Base-by-base conservation (phyloP, 1,140 invertebrate species). In the Ceratina calcarata region DNA sequence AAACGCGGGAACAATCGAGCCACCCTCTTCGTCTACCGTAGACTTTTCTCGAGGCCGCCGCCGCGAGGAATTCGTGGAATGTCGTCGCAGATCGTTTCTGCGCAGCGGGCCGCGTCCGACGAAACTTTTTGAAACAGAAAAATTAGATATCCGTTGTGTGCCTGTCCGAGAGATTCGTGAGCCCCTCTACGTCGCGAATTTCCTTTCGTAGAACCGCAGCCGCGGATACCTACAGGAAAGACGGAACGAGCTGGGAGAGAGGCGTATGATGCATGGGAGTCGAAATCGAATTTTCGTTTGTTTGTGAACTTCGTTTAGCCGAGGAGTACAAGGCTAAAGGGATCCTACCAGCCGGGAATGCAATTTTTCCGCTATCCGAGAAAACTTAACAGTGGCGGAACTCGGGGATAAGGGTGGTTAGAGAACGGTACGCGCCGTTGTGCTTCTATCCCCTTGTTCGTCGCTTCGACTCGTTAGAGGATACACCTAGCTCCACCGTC, bases 271-370 rank as follows among this genome's bases (percentile, higher is more conserved):
- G 88, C 89, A 91, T 91, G 88, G 86, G 69, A 90, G 86, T 83
- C 84, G 73, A 89, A 91, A 91, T 91, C 90, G 90, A 91, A 90
- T 91, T 91, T 90, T 89, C 87, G 86, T 91, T 91, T 88, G 88
- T 90, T 91, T 91, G 87, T 90, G 90, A 91, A 91, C 87, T 91
- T 91, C 87, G 87, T 90, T 91, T 86, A 82, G 71, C 53, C 80
- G 80, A 76, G 66, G 87, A 86, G 85, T 82, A 82, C 71, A 66
- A 65, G 75, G 82, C 75, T 83, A 82, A 88, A 87, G 87, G 85
- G 87, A 85, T 83, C 78, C 15, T 82, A 72, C 80, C 83, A 67
- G 64, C 32, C 51, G 71, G 75, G 81, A 81, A 86, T 87, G 77
- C 87, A 87, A 87, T 88, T 83, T 86, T 79, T 81, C 75, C 71